Evolutionary conservation across 2,797 vertebrate genomes (phyloP).

Genomic region (Nannoperca australis): DNA sequence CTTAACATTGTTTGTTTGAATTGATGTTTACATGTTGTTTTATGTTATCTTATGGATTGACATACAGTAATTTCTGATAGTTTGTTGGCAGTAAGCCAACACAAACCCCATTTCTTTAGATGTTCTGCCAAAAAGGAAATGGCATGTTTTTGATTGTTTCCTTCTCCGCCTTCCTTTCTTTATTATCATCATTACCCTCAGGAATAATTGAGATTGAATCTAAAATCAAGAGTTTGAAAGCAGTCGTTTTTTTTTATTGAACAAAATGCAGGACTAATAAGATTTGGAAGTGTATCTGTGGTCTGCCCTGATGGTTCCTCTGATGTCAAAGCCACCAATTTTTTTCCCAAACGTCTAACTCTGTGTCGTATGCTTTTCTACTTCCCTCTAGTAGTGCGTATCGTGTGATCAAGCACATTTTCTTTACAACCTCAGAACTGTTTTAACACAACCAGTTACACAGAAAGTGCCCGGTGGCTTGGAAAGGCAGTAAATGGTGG

Average conservation of each 20-base stretch:
- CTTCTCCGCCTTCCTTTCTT: not conserved
- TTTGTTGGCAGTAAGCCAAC: constrained; percentile 26
- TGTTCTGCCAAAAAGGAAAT: constrained; percentile 45
- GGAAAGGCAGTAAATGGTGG: constrained; percentile 40
- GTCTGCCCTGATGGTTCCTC: constrained; percentile 31
- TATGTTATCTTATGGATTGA: constrained; percentile 28
- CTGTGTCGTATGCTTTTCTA: constrained; percentile 39
- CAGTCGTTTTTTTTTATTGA: constrained; percentile 18
- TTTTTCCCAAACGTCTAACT: constrained; percentile 27
- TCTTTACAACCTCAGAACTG: constrained; percentile 47
- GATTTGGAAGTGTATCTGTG: constrained; percentile 41
- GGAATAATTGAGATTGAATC: constrained; percentile 40
- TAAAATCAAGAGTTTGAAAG: constrained; percentile 39
- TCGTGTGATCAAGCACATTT: constrained; percentile 51
- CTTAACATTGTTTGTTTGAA: constrained; percentile 25
- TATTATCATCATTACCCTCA: not conserved
- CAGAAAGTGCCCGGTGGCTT: constrained; percentile 54
- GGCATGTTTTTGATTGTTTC: constrained; percentile 11
- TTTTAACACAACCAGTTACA: constrained; percentile 65
- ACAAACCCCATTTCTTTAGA: constrained; percentile 36
- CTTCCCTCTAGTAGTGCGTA: constrained; percentile 26
- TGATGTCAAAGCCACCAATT: constrained; percentile 43
- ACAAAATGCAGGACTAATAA: constrained; percentile 22
- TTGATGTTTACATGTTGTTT: constrained; percentile 32
- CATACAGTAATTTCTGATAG: constrained; percentile 17